phyloP scores from a whole-genome alignment of 2,797 vertebrate species.

The Rhynchotus rufescens region DNA sequence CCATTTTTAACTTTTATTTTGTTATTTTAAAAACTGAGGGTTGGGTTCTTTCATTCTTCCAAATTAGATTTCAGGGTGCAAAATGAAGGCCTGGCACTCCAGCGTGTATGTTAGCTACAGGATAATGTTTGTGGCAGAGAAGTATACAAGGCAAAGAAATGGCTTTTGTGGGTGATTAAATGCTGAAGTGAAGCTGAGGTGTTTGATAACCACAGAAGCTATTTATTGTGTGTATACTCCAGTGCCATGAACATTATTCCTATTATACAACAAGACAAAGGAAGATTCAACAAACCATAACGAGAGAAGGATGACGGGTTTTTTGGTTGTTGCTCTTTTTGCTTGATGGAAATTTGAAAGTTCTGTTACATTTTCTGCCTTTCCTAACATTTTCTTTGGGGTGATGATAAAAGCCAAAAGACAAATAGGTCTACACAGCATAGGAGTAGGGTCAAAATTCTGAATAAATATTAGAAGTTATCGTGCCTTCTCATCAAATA shows the following conservation, averaged over 20 bases:
- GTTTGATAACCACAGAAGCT: conserved; percentile 81
- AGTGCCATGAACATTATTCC: conserved; percentile 84
- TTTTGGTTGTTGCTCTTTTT: conserved; percentile 37
- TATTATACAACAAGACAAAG: conserved; percentile 83
- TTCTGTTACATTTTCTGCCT: conserved; percentile 53
- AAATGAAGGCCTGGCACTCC: conserved; percentile 68
- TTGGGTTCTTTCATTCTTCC: conserved; percentile 32
- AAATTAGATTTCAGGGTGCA: conserved; percentile 45
- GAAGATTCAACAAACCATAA: conserved; percentile 79
- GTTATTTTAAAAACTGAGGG: conserved; percentile 43
- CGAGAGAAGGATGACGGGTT: conserved; percentile 62
- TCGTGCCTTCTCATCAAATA: background rate
- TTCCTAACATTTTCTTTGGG: conserved; percentile 18
- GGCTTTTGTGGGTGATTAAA: conserved; percentile 85
- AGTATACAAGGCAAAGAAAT: conserved; percentile 80
- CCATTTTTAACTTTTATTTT: conserved; percentile 44
- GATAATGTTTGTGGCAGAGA: conserved; percentile 79
- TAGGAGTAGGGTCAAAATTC: background rate
- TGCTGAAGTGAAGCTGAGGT: conserved; percentile 82
- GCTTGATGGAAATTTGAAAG: conserved; percentile 67
- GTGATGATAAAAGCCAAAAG: conserved; percentile 20
- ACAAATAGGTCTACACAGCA: background rate
- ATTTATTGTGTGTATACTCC: conserved; percentile 82
- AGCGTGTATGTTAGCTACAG: conserved; percentile 69
- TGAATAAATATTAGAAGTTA: conserved; percentile 11